Evolutionary conservation across 2,797 vertebrate species (phyloP).

Genomic region (Chelon labrosus): DNA sequence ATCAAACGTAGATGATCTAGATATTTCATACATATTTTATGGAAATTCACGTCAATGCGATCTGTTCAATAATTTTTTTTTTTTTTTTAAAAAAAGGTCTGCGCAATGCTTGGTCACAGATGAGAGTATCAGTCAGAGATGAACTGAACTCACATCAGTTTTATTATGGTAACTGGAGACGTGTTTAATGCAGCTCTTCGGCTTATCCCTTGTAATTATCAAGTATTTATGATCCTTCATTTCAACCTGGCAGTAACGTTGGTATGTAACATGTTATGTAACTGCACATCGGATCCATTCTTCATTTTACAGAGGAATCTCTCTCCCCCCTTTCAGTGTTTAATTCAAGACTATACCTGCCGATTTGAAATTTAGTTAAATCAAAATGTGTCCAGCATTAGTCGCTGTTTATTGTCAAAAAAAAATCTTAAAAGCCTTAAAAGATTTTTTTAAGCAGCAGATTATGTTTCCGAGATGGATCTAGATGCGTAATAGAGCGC

Average conservation of each 20-base stretch:
- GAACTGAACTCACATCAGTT: constrained; percentile 14
- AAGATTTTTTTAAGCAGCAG: neutral
- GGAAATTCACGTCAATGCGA: neutral
- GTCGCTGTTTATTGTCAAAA: neutral
- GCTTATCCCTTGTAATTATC: neutral
- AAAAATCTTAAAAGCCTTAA: no score
- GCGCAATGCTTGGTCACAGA: constrained; percentile 15
- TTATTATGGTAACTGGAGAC: neutral
- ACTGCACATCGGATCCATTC: neutral
- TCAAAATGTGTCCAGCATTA: neutral
- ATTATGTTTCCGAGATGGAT: neutral
- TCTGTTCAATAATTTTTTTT: neutral
- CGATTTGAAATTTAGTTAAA: neutral
- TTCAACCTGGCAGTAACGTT: constrained; percentile 19
- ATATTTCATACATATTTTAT: neutral
- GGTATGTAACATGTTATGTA: constrained; percentile 1
- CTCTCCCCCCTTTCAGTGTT: neutral
- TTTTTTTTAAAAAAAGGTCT: neutral
- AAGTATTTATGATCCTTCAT: constrained; percentile 4
- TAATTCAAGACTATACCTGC: neutral
- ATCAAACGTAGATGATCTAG: constrained; percentile 16
- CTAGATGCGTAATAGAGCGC: constrained; percentile 37
- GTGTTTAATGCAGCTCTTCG: neutral
- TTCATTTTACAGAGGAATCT: neutral
- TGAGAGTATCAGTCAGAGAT: constrained; percentile 13